Base-by-base conservation (phyloP, 2,888 invertebrate genomes). In the Pterobdella sp. region DNA sequence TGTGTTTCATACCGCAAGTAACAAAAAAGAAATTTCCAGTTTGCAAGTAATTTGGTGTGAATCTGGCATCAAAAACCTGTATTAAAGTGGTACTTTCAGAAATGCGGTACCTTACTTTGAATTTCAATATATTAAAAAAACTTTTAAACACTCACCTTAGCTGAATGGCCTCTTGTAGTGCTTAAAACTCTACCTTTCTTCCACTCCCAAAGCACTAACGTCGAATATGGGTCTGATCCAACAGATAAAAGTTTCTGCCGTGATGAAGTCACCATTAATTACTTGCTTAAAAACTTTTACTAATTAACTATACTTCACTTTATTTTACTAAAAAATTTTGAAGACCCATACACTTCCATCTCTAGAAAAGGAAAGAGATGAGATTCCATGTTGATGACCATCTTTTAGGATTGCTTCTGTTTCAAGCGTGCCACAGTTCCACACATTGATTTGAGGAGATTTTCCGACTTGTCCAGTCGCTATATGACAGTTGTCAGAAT, bases 401-500 rank as follows among this genome's bases (percentile, higher is more conserved):
- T 82, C 84, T 76, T 83, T 83, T 3, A 85, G 78, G 36, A 84
- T 82, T 42, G 84, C 84, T 3, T 82, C 76, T 1, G 83, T 81
- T 66, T 82, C 78, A 73, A 81, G 77, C 26, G 80, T 81, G 52
- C 76, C 75, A 22, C 82, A 78, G 75, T 84, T 82, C 85, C 85
- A 85, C 1, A 85, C 83, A 78, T 84, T 84, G 72, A 85, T 83
- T 77, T 80, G 83, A 0, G 84, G 83, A 4, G 79, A 77, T 74
- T 84, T 82, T 18, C 85, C 85, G 26, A 83, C 80, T 78, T 85
- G 85, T 3, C 85, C 85, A 14, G 85, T 84, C 4, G 85, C 84
- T 29, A 83, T 82, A 49, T 81, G 74, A 4, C 76, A 78, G 69
- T 80, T 80, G 69, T 84, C 83, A n/a, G 83, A 83, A 77, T 83